These are phyloP conservation scores for Homarus gammarus DNA, from an alignment of 2,888 invertebrate genomes.

Conservation along the genomic window DNA sequence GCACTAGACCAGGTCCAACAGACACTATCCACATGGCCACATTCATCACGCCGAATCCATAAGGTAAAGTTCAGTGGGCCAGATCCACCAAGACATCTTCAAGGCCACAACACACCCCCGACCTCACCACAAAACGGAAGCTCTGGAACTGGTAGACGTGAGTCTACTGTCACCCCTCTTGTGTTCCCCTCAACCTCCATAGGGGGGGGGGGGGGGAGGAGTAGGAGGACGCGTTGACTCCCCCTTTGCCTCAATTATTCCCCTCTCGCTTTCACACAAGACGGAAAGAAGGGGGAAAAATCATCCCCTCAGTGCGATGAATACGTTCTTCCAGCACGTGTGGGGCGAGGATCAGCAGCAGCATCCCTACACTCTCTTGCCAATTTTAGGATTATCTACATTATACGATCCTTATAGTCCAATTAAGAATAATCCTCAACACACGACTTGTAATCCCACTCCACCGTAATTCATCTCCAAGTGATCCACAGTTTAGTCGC, in stretches of 20 bases:
- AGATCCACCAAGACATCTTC: not conserved
- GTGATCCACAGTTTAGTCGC: not conserved
- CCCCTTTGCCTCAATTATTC: conserved; percentile 12
- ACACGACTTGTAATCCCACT: not conserved
- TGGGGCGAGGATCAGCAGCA: too few species aligned
- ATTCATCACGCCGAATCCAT: not conserved
- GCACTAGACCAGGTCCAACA: too few species aligned
- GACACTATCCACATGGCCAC: not conserved
- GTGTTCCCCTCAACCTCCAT: not conserved
- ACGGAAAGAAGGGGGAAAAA: conserved; percentile 4
- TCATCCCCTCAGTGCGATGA: too few species aligned
- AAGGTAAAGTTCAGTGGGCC: not conserved
- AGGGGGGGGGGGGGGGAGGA: not conserved
- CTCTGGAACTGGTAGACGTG: conserved; percentile 4
- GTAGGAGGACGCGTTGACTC: not conserved
- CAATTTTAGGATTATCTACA: too few species aligned
- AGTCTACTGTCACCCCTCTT: not conserved
- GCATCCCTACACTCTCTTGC: too few species aligned
- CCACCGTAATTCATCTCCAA: not conserved
- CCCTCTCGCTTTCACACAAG: not conserved
- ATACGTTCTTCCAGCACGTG: too few species aligned
- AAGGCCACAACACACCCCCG: not conserved
- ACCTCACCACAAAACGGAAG: not conserved
- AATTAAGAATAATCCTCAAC: too few species aligned
- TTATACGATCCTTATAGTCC: too few species aligned